Base-by-base conservation (phyloP, 2,113 vertebrate species). In the Percopsis transmontana region DNA sequence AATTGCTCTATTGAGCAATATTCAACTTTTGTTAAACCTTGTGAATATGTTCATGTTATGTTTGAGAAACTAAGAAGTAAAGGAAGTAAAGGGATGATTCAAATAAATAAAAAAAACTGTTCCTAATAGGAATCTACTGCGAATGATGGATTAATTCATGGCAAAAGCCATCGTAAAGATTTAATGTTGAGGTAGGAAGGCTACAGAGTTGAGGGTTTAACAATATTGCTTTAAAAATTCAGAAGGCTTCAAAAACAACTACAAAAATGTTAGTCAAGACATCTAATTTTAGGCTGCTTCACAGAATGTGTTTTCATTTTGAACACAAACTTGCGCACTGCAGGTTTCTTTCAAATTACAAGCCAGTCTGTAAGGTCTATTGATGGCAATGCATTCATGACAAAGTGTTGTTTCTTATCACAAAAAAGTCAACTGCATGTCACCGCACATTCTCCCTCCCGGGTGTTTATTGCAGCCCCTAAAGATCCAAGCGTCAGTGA, bases 401-500 rank as follows among this genome's bases (percentile, higher is more conserved):
- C 64, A 63, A 81, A 59, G 63, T 41, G 72, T 79, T 67, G 64
- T 59, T 62, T 66, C 23, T 68, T 54, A 70, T 73, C 56, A 65
- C 72, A 75, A 66, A 80, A 79, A 39, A 40, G 19, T 21, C 44
- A 70, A 78, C 73, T 57, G 62, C 42, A 45, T 64, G 81, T 74
- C 72, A 85, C 73, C 68, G 77, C 52, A 15, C 52, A 63, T 66
- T 75, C 18, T 51, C 4, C 5, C 19, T 20, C 57, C 62, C 53
- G 47, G 55, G 65, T 62, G 70, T 79, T 84, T 82, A 81, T 77
- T 75, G 47, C 59, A 72, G 74, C 70, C 73, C 69, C 77, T 13
- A 65, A 66, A 74, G 59, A 85, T 82, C 80, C 83, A 71, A 79
- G 65, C 72, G 81, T 74, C 80, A 80, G 50, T 57, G 71, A 57